Conservation (phyloP, 2,113 vertebrate species). For the Callipepla squamata region DNA sequence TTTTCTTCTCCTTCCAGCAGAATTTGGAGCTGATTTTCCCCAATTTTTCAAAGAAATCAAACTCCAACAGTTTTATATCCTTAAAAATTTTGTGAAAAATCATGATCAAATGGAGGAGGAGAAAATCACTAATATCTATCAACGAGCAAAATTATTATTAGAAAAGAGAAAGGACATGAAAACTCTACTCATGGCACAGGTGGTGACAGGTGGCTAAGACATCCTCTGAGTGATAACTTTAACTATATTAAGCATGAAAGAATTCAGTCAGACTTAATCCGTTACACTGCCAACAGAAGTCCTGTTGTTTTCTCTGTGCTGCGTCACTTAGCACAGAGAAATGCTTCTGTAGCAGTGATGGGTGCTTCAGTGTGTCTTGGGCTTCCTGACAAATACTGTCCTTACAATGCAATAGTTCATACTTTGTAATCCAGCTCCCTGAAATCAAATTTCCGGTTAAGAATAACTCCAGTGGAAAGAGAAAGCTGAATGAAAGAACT, state of each 20-base stretch:
- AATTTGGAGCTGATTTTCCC: not conserved
- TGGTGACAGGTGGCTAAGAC: not conserved
- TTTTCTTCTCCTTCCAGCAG: not conserved
- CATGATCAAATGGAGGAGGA: not conserved
- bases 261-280: not conserved
- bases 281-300: slow-evolving; percentile 9
- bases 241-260: not conserved
- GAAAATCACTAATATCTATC: not conserved
- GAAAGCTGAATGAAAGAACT: not conserved
- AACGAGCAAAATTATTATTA: not conserved
- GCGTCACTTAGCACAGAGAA: slow-evolving; percentile 6
- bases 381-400: not conserved
- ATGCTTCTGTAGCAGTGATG: slow-evolving; percentile 2
- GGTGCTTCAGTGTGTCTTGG: rapidly evolving
- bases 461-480: not conserved
- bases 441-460: not conserved
- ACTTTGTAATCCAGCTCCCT: not conserved
- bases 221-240: not conserved
- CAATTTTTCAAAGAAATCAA: not conserved
- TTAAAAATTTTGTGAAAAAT: not conserved
- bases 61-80: not conserved
- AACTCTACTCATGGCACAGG: not conserved
- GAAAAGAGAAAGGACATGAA: not conserved
- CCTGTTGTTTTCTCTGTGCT: not conserved
- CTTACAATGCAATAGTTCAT: not conserved